Evolutionary conservation across 2,113 vertebrate species (phyloP), one percentile per base, ranked within the genome.

Genomic region (Mola mola): DNA sequence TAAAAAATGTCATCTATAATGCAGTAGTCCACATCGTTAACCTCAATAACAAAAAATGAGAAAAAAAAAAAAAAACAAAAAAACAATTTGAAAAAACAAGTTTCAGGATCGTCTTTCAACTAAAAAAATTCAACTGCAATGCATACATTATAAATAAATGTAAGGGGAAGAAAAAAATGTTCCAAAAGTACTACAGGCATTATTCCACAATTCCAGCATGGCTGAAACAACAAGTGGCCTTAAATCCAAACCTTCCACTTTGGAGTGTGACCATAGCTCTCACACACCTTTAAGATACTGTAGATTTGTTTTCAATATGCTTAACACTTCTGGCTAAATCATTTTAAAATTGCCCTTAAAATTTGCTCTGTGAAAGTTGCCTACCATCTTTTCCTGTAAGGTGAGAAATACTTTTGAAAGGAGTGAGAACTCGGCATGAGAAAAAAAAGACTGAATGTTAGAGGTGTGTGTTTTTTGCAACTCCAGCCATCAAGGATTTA

Each of bases 61-160:
- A 25, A 52, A 19, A 68, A 44, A 33, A 69, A 48, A 58, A 56
- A 65, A 49, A 80, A 80, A 75, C 80, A n/a, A n/a, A n/a, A n/a
- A n/a, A n/a, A n/a, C n/a, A n/a, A n/a, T n/a, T n/a, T n/a, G n/a
- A n/a, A n/a, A n/a, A 81, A 36, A 82, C 17, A 6, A 74, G 40
- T 80, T 79, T 76, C 15, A 79, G 77, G 47, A 51, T 72, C 65
- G 46, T 87, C 43, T 77, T 86, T 81, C 76, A 88, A 87, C 78
- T 86, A 88, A 84, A 53, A 83, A 85, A 9, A 73, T 75, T 90
- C 57, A 87, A 90, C 87, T 87, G 90, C 89, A 91, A 92, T 89
- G 84, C 79, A 88, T 87, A 90, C 72, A 81, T 90, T 89, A 93
- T 93, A 93, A 93, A 93, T 93, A 93, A 83, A 90, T 90, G 78